Percentiles rank a stretch among this genome's conserved stretches.
Conservation (phyloP, 2,113 vertebrate species). For the Oreamnos americanus region DNA sequence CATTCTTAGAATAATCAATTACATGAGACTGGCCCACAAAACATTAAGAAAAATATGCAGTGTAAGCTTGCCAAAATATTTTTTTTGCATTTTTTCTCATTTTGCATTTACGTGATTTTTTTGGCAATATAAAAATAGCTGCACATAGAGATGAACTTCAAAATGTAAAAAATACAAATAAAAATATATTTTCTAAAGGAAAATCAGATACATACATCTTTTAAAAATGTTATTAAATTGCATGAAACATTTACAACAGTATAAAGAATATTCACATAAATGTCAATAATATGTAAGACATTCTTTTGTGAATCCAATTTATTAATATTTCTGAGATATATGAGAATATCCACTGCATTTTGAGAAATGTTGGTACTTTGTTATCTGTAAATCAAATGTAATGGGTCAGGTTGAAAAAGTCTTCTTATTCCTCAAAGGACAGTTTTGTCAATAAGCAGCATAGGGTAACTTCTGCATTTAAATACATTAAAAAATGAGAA, state of each 20-base stretch:
- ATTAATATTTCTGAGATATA: conserved; percentile 73
- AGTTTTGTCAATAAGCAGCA: conserved; percentile 70
- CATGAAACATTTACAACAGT: conserved; percentile 85
- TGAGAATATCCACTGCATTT: conserved; percentile 74
- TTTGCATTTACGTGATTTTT: conserved; percentile 72
- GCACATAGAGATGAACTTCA: conserved; percentile 82
- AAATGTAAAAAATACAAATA: conserved; percentile 87
- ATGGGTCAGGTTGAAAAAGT: conserved; percentile 72
- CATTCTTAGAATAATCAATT: conserved; percentile 65
- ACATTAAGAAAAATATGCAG: conserved; percentile 58
- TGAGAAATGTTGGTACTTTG: conserved; percentile 74
- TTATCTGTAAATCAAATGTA: conserved; percentile 73
- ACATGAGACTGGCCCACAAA: conserved; percentile 67
- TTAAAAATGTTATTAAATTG: conserved; percentile 77
- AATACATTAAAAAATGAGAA: conserved; percentile 62
- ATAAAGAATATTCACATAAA: conserved; percentile 82
- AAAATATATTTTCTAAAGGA: conserved; percentile 87
- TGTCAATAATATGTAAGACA: conserved; percentile 79
- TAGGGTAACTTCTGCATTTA: conserved; percentile 55
- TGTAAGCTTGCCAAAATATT: conserved; percentile 74
- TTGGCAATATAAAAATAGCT: conserved; percentile 83
- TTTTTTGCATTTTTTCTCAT: conserved; percentile 70
- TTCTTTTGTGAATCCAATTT: conserved; percentile 74
- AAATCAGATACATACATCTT: conserved; percentile 88
- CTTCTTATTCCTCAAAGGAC: conserved; percentile 66